phyloP scores from a whole-genome alignment of 2,888 invertebrate species.

The Allygus modestus region DNA sequence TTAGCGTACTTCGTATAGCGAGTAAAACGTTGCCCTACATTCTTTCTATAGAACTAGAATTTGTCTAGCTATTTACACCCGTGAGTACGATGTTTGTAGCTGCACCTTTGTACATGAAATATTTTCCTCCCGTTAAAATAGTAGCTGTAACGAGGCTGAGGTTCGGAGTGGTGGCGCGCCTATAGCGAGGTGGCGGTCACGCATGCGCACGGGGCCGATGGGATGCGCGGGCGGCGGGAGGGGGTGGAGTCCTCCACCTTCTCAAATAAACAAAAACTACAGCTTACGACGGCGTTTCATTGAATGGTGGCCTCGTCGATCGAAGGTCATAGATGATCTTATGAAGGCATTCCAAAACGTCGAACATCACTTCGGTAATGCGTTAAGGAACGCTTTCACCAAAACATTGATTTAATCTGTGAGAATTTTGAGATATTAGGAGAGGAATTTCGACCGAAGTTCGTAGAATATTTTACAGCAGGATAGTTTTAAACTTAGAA shows the following conservation, averaged over 20 bases:
- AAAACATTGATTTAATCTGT: too few species aligned
- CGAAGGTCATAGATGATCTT: background rate
- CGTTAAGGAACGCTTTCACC: too few species aligned
- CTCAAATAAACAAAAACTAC: slow-evolving; percentile 11
- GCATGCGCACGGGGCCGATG: background rate
- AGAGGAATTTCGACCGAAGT: too few species aligned
- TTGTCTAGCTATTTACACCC: too few species aligned
- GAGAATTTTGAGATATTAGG: too few species aligned
- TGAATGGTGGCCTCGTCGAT: slow-evolving; percentile 4
- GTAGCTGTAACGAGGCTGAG: background rate
- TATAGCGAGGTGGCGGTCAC: background rate
- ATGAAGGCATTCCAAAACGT: background rate
- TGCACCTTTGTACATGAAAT: background rate
- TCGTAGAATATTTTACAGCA: too few species aligned
- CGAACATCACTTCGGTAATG: background rate
- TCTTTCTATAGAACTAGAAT: too few species aligned
- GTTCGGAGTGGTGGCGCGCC: background rate
- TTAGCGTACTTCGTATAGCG: too few species aligned
- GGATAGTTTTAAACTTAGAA: too few species aligned
- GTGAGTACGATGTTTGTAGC: too few species aligned
- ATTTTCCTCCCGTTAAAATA: background rate
- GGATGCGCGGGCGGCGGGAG: background rate
- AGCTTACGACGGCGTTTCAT: background rate
- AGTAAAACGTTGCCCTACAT: too few species aligned
- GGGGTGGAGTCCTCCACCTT: background rate